phyloP scores from a whole-genome alignment of 2,797 vertebrate genomes.

The Crotalus adamanteus region DNA sequence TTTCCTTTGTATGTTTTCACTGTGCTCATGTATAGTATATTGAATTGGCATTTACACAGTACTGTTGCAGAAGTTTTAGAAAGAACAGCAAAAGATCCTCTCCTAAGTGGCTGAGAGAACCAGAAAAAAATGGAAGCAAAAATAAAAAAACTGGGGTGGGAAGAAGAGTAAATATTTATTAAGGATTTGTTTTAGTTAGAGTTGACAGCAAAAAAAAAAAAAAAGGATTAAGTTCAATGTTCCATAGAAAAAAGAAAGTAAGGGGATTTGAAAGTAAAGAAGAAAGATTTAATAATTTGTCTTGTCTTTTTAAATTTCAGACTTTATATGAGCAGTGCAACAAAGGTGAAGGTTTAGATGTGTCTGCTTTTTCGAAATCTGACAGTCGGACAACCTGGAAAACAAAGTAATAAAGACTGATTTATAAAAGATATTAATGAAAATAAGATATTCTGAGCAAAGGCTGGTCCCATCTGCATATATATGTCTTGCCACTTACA shows the following conservation, averaged over 20 bases:
- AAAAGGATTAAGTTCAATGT: background rate
- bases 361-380: constrained; percentile 83
- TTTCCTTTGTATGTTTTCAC: background rate
- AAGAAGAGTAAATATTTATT: background rate
- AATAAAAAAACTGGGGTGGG: no score
- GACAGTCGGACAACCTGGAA: constrained; percentile 64
- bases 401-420: constrained; percentile 62
- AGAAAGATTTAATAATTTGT: background rate
- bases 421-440: constrained; percentile 29
- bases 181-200: background rate
- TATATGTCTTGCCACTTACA: background rate
- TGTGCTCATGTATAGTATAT: background rate
- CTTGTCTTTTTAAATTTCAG: constrained; percentile 71
- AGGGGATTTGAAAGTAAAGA: background rate
- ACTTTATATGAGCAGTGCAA: constrained; percentile 91
- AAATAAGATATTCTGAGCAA: background rate
- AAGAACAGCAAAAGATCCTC: background rate
- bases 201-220: no score
- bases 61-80: background rate
- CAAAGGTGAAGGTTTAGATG: constrained; percentile 83
- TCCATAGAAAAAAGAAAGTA: background rate
- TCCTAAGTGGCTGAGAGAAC: background rate
- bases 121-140: background rate
- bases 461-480: background rate
- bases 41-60: background rate